These are phyloP conservation scores for Drosophila peninsularis DNA, from an alignment of 2,888 invertebrate species.

Conservation along the genomic window DNA sequence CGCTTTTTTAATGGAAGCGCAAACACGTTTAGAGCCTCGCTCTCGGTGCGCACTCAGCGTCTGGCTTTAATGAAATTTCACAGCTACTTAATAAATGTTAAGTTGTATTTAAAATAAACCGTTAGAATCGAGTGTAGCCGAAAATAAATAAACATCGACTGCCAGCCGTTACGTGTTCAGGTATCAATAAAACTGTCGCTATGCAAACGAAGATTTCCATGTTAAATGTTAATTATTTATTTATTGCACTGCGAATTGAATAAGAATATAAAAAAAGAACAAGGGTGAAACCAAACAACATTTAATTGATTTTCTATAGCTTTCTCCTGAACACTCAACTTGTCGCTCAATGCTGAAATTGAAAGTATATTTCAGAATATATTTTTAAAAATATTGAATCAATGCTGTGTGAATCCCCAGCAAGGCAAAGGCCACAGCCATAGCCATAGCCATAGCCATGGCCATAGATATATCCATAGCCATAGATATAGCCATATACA, in stretches of 20 bases:
- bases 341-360: background rate
- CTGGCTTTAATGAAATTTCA: conserved; percentile 50
- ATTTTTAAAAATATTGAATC: background rate
- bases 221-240: conserved; percentile 18
- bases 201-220: conserved; percentile 20
- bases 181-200: conserved; percentile 22
- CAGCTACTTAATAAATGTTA: conserved; percentile 59
- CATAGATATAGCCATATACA: too few relatives aligned
- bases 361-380: background rate
- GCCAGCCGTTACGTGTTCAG: background rate
- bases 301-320: background rate
- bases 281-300: background rate
- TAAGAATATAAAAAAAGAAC: conserved; percentile 1
- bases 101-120: conserved; percentile 39
- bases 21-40: conserved; percentile 55
- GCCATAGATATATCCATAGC: too few relatives aligned
- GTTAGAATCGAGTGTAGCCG: conserved; percentile 46
- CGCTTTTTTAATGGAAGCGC: conserved; percentile 33
- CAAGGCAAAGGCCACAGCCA: background rate
- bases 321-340: background rate
- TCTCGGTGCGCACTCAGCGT: background rate
- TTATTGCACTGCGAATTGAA: conserved; percentile 35
- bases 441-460: too few relatives aligned
- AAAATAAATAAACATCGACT: conserved; percentile 19
- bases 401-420: background rate